Evolutionary conservation across 2,888 invertebrate genomes (phyloP), one percentile per base, ranked within the genome.

Genomic region (Cyaniris semiargus): DNA sequence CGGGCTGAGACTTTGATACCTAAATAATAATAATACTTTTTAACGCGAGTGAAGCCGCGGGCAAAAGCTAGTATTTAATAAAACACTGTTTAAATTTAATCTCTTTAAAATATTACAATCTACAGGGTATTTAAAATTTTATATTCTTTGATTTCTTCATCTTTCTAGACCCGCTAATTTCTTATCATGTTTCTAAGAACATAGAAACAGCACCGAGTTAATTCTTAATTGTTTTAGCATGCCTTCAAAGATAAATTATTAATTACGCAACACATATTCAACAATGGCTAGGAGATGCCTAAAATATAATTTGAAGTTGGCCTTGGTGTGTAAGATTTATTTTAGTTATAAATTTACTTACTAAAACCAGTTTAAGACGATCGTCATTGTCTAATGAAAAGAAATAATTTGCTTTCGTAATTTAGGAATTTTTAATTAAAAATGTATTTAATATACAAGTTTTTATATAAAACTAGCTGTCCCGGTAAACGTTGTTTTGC

Each of bases 191-290:
- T 66, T 66, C 66, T 66, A 13, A 60, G 60, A 23, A 60, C 21
- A 58, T 21, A 60, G 23, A 60, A 60, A 60, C 27, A 66, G 1
- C 66, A 27, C 66, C 18, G 13, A 27, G 31, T 66, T 31, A 27
- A 66, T 66, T 31, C 7, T 66, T 66, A 66, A 60, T 60, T 60
- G 60, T 60, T 66, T 66, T 66, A 15, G 27, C 66, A 31, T 66
- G 27, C 66, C 27, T 27, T 66, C 15, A 66, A 66, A 31, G 31
- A 66, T 66, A 27, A 66, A 27, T 27, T 66, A 66, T 66, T 31
- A 15, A 66, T 27, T 66, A 66, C 15, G 27, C 27, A 66, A 66
- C 66, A 66, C 23, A 60, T 21, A 58, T 60, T 60, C 5, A 66
- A 66, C 27, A 66, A 66, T 66, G 18, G 27, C 15, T 27, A 66